A percentile compares a stretch with the other conserved stretches of the same genome.
These are phyloP conservation scores for Cettia cetti DNA, from an alignment of 2,113 vertebrate genomes.

Conservation along the genomic window DNA sequence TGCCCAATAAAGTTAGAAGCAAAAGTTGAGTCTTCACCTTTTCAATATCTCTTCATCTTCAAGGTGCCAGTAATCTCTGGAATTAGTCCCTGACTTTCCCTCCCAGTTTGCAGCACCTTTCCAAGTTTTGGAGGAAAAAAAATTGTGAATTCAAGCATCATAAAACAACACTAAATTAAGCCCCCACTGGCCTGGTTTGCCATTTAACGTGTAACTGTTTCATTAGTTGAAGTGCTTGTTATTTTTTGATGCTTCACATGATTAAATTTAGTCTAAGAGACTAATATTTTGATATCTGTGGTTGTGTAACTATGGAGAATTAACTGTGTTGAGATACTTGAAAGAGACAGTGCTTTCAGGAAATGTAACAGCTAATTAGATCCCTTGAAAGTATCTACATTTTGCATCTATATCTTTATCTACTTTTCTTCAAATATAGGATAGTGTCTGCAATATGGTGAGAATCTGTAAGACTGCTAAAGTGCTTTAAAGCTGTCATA, in stretches of 20 bases:
- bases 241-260: neutral
- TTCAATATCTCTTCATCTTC: neutral
- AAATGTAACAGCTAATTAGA: neutral
- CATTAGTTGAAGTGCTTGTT: neutral
- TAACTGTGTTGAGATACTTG: neutral
- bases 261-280: neutral
- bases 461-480: neutral
- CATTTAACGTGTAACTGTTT: neutral
- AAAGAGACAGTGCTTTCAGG: neutral
- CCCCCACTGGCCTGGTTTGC: neutral
- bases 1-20: neutral
- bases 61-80: neutral
- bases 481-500: neutral
- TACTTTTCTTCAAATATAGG: neutral
- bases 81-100: neutral
- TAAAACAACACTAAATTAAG: neutral
- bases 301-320: neutral
- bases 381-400: neutral
- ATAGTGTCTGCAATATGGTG: neutral
- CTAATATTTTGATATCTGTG: neutral
- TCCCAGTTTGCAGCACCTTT: neutral
- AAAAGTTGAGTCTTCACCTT: neutral
- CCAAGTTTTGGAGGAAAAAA: neutral
- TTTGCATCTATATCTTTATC: neutral
- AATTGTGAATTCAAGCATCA: neutral